A percentile compares a stretch with the other conserved stretches of the same genome.
Conservation (phyloP, 53 echinoderm and acorn worm genomes). For the Henricia sp. region DNA sequence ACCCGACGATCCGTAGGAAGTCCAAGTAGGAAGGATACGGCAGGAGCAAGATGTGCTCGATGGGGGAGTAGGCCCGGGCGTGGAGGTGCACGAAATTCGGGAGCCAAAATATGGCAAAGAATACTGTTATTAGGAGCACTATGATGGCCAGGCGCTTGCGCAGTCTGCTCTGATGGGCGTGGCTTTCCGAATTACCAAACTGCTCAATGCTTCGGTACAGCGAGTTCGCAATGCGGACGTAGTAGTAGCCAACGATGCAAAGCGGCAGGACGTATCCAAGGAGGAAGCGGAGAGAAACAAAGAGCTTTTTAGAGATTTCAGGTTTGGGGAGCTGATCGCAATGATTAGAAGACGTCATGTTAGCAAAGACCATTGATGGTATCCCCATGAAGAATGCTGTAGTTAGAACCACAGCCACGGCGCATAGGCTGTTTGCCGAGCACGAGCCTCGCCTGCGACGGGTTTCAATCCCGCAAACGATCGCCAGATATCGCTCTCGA, state of each 20-base stretch:
- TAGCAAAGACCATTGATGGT: constrained; percentile 23
- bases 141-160: constrained; percentile 64
- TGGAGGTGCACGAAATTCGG: constrained; percentile 56
- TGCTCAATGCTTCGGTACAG: constrained; percentile 45
- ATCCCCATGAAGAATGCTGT: constrained; percentile 21
- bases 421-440: constrained; percentile 37
- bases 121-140: constrained; percentile 55
- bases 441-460: constrained; percentile 67
- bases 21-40: background rate
- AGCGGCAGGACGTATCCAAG: constrained; percentile 58
- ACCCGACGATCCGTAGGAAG: constrained; percentile 29
- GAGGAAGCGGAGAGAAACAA: constrained; percentile 14
- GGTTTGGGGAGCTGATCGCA: constrained; percentile 30
- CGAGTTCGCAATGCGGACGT: constrained; percentile 53
- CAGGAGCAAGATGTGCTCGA: background rate
- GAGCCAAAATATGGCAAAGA: constrained; percentile 64
- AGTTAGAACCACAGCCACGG: constrained; percentile 32
- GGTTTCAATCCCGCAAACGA: constrained; percentile 74
- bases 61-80: background rate
- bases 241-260: constrained; percentile 45
- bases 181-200: constrained; percentile 52
- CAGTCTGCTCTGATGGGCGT: constrained; percentile 53
- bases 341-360: background rate
- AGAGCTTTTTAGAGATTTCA: background rate
- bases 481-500: constrained; percentile 83